A percentile compares a stretch with the other conserved stretches of the same genome.
Conservation (phyloP, 2,797 vertebrate genomes). For the Coregonus ussuriensis region DNA sequence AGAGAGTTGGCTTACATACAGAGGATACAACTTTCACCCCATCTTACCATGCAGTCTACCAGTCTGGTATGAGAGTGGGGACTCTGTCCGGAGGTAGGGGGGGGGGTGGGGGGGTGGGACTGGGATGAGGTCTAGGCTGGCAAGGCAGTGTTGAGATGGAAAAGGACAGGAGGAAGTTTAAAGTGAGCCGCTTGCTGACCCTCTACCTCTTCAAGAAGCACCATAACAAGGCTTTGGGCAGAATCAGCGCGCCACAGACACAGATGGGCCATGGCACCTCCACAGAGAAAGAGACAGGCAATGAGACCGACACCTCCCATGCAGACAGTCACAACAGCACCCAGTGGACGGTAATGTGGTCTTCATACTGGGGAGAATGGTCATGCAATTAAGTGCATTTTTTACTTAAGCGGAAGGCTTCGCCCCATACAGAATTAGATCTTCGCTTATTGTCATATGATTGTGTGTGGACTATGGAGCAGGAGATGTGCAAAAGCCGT, state of each 20-base stretch:
- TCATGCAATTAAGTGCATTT: too few species aligned
- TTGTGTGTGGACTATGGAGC: too few species aligned
- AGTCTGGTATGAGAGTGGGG: not conserved
- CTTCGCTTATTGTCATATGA: too few species aligned
- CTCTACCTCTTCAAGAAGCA: constrained; percentile 64
- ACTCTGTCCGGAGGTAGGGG: not conserved
- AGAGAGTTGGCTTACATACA: not conserved
- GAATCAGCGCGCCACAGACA: constrained; percentile 19
- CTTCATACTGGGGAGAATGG: not conserved
- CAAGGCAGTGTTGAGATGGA: constrained; percentile 65
- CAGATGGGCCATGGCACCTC: too few species aligned
- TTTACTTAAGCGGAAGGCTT: too few species aligned
- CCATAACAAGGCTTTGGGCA: constrained; percentile 51
- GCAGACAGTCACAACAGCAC: constrained; percentile 22
- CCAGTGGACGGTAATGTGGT: constrained; percentile 68
- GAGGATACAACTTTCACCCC: not conserved
- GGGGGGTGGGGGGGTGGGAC: not conserved
- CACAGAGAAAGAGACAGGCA: constrained; percentile 26
- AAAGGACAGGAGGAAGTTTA: constrained; percentile 70
- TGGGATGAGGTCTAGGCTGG: not conserved
- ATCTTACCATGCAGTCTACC: not conserved
- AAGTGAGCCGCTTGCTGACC: constrained; percentile 62
- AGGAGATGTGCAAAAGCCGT: too few species aligned
- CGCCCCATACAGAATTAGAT: too few species aligned
- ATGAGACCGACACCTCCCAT: constrained; percentile 22